Base-by-base conservation (phyloP, 1,140 invertebrate genomes). In the Reticulitermes speratus region DNA sequence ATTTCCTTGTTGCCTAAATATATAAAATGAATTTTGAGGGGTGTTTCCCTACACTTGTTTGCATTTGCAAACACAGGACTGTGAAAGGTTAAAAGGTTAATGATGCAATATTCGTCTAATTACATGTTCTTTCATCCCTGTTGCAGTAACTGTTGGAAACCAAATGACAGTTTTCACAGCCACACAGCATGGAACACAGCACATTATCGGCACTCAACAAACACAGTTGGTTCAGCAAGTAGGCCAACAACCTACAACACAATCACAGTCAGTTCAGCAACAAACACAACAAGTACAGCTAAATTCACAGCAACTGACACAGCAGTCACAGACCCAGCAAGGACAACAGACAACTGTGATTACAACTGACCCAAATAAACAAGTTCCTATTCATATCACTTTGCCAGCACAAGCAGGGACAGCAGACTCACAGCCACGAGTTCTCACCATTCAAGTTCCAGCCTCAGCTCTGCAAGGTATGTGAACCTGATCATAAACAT, bases 361-460 rank as follows among this genome's bases (percentile, higher is more conserved):
- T 2, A 87, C 38, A 81, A 25, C 91, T 84, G 92, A 93, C 87
- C 92, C 91, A 44, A 93, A 91, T 86, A 92, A 92, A 89, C 92
- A 91, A 89, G 92, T 93, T 83, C 92, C 93, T 75, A 92, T 91
- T 52, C 92, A 91, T 90, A 94, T 92, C 75, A 96, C 95, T 11
- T 91, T 97, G 88, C 96, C 96, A 65, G 94, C 95, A 82, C 94
- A 95, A 87, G 92, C 94, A 48, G 93, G 94, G 85, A 92, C 93
- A 23, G 95, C 94, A 85, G 93, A 86, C 87, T 87, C 93, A 87
- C 93, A 94, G 88, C 93, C 94, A 88, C 92, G 95, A 89, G 93
- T 95, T 69, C 93, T 97, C 86, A 96, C 96, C 19, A 96, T 97
- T 89, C 95, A 97, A 90, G 96, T 97, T 89, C 96, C 96, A 88